Conservation (phyloP, 2,113 vertebrate species). For the Istiophorus platypterus region DNA sequence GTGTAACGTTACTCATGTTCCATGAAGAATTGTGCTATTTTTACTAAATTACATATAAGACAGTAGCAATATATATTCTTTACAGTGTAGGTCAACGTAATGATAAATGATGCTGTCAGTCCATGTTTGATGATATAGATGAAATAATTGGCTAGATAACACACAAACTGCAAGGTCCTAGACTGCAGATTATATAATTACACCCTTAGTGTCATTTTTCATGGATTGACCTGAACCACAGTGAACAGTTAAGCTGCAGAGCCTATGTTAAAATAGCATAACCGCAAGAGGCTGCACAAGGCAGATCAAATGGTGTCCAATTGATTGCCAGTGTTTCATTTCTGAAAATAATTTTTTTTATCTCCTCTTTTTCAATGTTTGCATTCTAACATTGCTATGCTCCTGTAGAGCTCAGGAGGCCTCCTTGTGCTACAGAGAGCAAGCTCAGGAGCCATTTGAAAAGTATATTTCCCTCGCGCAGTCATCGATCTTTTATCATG, state of each 20-base stretch:
- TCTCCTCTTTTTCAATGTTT: conserved; percentile 26
- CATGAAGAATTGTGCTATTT: conserved; percentile 42
- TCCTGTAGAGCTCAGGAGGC: conserved; percentile 45
- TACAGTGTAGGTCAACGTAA: conserved; percentile 49
- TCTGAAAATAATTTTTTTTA: background rate
- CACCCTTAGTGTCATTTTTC: conserved; percentile 48
- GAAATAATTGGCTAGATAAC: conserved; percentile 48
- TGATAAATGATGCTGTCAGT: conserved; percentile 60
- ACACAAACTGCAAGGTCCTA: conserved; percentile 32
- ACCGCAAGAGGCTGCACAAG: conserved; percentile 2
- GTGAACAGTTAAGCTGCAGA: conserved; percentile 26
- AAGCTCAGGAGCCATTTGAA: conserved; percentile 39
- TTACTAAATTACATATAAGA: conserved; percentile 25
- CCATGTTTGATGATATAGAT: conserved; percentile 44
- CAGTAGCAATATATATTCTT: conserved; percentile 16
- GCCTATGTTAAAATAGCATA: conserved; percentile 17
- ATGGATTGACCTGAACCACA: conserved; percentile 29
- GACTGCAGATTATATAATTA: conserved; percentile 50
- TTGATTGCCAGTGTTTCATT: conserved; percentile 7
- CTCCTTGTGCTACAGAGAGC: conserved; percentile 34
- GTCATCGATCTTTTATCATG: conserved; percentile 48
- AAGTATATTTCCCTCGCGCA: conserved; percentile 45
- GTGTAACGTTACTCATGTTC: conserved; percentile 36
- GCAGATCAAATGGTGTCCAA: conserved; percentile 30
- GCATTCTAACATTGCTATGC: conserved; percentile 48